Evolutionary conservation across 2,888 invertebrate species (phyloP), one percentile per base, ranked within the genome.

Genomic region (Periphyllus acericola): DNA sequence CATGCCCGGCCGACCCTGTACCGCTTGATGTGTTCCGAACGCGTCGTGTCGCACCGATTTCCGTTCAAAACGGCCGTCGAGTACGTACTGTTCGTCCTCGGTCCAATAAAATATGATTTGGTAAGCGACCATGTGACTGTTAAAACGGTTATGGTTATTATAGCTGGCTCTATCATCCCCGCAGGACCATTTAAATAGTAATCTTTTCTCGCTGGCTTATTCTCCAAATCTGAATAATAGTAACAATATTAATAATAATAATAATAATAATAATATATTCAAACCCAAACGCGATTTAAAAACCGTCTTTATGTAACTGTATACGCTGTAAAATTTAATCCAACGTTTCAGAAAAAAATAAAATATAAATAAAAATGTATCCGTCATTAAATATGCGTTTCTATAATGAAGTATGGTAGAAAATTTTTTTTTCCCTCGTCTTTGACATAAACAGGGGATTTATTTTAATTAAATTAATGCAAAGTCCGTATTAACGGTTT

Each of bases 391-490:
- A 75, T 40, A 40, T 75, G n/a, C 75, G 75, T 75, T 75, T 29
- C n/a, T 29, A 75, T 75, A 75, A 75, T 75, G n/a, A n/a, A 75
- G 29, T 75, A 40, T 3, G 36, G n/a, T 17, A 2, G 19, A 40
- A n/a, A n/a, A n/a, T n/a, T n/a, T n/a, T n/a, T 46, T 78, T 78
- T 52, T 76, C 29, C 32, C 4, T 32, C 9, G 52, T 52, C 52
- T 52, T 55, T 32, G 52, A 78, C 52, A 78, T 78, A 55, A 78
- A 55, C 78, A 32, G 32, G 17, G 52, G 78, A 78, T 78, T 78
- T 78, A 52, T 55, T 55, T 55, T 55, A 78, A 78, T 78, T 78
- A 78, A 78, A 78, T 55, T 52, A 78, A 78, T 78, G 21, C 32
- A 78, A 78, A 78, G 32, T 55, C 78, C 78, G 11, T 55, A 78